Base-by-base conservation (phyloP, 92 coral and sea anemone genomes). In the Chrysogorgia sp. region DNA sequence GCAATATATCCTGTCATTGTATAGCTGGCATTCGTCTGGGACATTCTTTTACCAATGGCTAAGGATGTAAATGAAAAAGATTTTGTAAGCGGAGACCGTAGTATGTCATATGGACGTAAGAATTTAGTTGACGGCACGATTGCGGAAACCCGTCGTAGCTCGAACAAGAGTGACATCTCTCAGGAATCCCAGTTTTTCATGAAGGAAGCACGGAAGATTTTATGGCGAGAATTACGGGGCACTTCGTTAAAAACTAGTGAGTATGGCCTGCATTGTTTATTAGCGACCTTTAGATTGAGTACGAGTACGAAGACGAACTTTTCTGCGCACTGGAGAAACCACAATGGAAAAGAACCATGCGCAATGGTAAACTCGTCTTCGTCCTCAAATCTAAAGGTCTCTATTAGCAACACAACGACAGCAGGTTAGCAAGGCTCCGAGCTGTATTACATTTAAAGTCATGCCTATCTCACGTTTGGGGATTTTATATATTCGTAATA, bases 71-170 rank as follows among this genome's bases (percentile, higher is more conserved):
- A 84, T 3, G 86, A 91, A 77, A 35, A 83, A 22, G 98, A 89
- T 68, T 93, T 89, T 81, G 90, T 91, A 30, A 40, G 82, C 49
- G 98, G 98, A 8, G 86, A 85, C 40, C 85, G 92, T 19, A 91
- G 98, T 63, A 87, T 91, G 41, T 67, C 89, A 3, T 91, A 83
- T 77, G 98, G 98, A 21, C 90, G 90, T 64, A 93, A 96, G 68
- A 53, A 14, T 49, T 63, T 71, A 34, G 63, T 19, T 4, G 63
- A 71, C 20, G 78, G 78, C 48, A 25, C 78, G n/a, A 71, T 71
- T 22, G 78, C 62, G 3, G 78, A 71, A 20, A 93, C 96, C 12
- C 82, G 90, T 0, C 85, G 86, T 9, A 90, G 88, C 25, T 80
- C 82, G 75, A 83, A 74, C 48, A 70, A 81, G 58, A 72, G 84